Conservation (phyloP, 2,888 invertebrate species). For the Epinotia nisella region DNA sequence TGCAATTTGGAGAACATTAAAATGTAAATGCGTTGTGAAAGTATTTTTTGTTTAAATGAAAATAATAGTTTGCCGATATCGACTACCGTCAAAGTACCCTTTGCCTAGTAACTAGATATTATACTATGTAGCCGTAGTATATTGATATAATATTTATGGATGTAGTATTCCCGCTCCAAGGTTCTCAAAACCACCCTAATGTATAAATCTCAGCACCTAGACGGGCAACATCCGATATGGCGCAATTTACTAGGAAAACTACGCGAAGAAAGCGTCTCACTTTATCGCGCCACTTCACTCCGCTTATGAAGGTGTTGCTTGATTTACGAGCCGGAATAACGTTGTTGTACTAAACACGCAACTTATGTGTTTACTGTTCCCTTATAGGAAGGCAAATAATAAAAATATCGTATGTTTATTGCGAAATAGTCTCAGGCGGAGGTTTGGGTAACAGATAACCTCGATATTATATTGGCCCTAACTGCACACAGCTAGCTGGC, state of each 20-base stretch:
- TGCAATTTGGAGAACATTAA: no score
- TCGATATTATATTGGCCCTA: no score
- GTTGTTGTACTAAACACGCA: slow-evolving; percentile 48
- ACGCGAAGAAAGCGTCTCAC: slow-evolving; percentile 45
- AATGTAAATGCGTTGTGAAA: no score
- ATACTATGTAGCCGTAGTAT: background rate
- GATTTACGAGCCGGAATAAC: slow-evolving; percentile 53
- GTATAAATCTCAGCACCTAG: slow-evolving; percentile 46
- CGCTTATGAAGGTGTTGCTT: slow-evolving; percentile 49
- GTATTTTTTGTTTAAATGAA: no score
- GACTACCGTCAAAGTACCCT: no score
- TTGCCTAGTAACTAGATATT: no score
- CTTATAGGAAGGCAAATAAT: slow-evolving; percentile 8
- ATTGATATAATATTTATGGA: background rate
- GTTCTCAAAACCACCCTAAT: slow-evolving; percentile 32
- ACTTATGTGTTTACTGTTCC: slow-evolving; percentile 29
- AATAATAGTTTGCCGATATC: no score
- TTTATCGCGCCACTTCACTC: slow-evolving; percentile 47
- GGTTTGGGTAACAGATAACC: no score
- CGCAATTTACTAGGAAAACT: slow-evolving; percentile 46
- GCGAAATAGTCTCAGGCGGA: background rate
- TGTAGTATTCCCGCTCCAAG: slow-evolving; percentile 3
- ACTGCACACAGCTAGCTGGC: no score
- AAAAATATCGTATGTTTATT: slow-evolving; percentile 4
- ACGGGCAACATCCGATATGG: slow-evolving; percentile 47